Evolutionary conservation across 2,888 invertebrate genomes (phyloP).

Genomic region (Cyrtodaria siliqua): DNA sequence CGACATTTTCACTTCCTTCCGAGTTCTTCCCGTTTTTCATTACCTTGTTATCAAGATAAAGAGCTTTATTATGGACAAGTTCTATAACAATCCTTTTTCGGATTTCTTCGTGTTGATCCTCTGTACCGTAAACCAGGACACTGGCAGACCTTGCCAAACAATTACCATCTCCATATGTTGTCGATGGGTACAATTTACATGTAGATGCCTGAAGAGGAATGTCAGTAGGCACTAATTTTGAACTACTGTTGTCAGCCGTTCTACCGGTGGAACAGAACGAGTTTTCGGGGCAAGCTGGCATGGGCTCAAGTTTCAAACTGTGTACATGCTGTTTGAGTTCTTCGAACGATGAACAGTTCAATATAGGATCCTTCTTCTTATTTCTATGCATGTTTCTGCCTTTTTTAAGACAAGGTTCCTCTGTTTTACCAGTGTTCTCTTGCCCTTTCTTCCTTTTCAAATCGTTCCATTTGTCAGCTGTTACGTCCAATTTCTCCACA

Average conservation of each 20-base stretch:
- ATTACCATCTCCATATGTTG: constrained; percentile 23
- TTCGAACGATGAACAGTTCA: background rate
- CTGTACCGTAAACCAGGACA: constrained; percentile 19
- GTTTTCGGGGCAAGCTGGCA: background rate
- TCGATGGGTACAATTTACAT: constrained; percentile 1
- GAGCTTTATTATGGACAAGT: background rate
- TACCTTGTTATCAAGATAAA: constrained; percentile 8
- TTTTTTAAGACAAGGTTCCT: no score
- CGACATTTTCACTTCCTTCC: constrained; percentile 4
- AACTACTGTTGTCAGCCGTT: constrained; percentile 15
- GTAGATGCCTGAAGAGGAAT: constrained; percentile 7
- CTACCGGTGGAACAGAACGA: constrained; percentile 15
- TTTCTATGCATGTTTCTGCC: no score
- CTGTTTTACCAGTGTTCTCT: background rate
- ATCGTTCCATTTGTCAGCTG: background rate
- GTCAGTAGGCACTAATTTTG: constrained; percentile 12
- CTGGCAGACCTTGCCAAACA: constrained; percentile 28
- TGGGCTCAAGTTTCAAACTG: constrained; percentile 1
- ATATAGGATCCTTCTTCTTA: no score
- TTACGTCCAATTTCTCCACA: no score
- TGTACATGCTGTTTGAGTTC: background rate
- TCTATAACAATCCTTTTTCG: constrained; percentile 11
- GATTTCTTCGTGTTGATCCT: constrained; percentile 22
- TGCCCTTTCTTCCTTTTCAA: constrained; percentile 4
- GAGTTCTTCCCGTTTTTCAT: constrained; percentile 16